phyloP scores from a whole-genome alignment of 2,797 vertebrate species.

The Bryconaethiops microstoma region DNA sequence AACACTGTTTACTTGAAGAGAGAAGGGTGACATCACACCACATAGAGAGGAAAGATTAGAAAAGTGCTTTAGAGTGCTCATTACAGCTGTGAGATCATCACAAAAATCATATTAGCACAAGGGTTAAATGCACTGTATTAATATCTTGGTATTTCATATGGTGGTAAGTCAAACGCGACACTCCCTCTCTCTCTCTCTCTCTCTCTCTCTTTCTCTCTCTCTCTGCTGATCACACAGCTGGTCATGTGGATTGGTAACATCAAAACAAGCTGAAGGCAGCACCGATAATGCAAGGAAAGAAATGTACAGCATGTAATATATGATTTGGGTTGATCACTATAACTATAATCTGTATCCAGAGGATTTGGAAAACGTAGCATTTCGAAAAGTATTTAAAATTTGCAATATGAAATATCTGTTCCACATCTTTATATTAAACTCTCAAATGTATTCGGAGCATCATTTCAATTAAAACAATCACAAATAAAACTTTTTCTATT shows the following conservation, averaged over 20 bases:
- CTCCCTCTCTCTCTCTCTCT: neutral
- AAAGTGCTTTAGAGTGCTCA: slow-evolving; percentile 36
- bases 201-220: neutral
- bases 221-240: neutral
- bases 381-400: neutral
- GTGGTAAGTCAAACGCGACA: neutral
- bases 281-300: neutral
- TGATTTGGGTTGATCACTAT: neutral
- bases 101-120: slow-evolving; percentile 8
- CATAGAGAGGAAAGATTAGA: slow-evolving; percentile 1
- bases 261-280: neutral
- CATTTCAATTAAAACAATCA: no score
- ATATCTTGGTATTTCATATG: neutral
- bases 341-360: neutral
- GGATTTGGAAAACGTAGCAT: neutral
- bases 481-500: no score
- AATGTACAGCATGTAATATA: neutral
- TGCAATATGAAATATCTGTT: neutral
- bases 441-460: no score
- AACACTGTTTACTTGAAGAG: slow-evolving; percentile 28
- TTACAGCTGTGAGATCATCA: slow-evolving; percentile 40
- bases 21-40: slow-evolving; percentile 45
- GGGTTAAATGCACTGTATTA: neutral
- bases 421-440: neutral
- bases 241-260: neutral